These are phyloP conservation scores for Malurus splendens DNA, from an alignment of 2,797 vertebrate genomes.

Conservation along the genomic window DNA sequence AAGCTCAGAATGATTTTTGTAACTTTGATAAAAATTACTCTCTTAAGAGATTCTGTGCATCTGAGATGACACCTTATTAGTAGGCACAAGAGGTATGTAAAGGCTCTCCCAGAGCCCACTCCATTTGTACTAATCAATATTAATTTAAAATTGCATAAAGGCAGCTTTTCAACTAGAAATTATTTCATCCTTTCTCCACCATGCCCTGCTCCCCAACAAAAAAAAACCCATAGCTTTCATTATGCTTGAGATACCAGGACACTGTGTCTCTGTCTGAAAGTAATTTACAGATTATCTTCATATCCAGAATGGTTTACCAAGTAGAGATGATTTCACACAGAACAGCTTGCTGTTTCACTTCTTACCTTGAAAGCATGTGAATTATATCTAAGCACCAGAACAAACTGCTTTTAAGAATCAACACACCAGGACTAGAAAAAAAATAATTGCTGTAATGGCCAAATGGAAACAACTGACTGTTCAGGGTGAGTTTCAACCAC, in stretches of 20 bases:
- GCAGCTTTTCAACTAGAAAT: background rate
- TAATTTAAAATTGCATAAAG: constrained; percentile 1
- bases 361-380: background rate
- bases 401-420: background rate
- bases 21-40: background rate
- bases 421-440: background rate
- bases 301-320: background rate
- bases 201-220: background rate
- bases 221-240: background rate
- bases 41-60: background rate
- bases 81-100: background rate
- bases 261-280: background rate
- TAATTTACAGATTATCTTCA: background rate
- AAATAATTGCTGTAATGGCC: background rate
- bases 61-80: background rate
- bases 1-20: background rate
- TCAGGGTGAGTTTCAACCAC: background rate
- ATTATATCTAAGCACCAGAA: background rate
- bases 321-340: background rate
- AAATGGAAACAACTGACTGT: background rate
- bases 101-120: background rate
- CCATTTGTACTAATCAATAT: constrained; percentile 17
- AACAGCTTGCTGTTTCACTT: background rate
- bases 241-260: background rate
- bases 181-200: background rate